Conservation (phyloP, 37 sponge, comb jelly and placozoan species). For the Geodia barretti region DNA sequence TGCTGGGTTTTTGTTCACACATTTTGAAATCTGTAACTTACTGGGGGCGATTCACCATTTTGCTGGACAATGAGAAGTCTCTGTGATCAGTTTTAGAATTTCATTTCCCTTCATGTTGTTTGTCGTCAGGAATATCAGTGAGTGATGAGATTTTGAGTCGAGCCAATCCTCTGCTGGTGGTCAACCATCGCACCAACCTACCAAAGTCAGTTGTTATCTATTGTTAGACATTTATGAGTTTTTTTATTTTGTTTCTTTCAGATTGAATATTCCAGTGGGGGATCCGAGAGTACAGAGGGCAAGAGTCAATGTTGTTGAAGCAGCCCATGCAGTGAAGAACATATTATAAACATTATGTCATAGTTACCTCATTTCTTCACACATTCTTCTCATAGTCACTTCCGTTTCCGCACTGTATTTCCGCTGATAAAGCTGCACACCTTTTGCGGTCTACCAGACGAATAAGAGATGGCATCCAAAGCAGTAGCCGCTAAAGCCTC, state of each 20-base stretch:
- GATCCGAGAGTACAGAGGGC: conserved; percentile 58
- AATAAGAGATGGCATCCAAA: not conserved
- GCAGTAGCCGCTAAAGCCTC: not conserved
- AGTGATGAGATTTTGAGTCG: conserved; percentile 91
- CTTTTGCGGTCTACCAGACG: not conserved
- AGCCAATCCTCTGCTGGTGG: conserved; percentile 89
- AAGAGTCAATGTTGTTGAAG: conserved; percentile 77
- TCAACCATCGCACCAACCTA: conserved; percentile 67
- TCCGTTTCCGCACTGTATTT: too few relatives aligned
- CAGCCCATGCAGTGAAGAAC: conserved; percentile 89
- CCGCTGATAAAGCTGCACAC: too few relatives aligned
- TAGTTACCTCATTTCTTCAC: too few relatives aligned
- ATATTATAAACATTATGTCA: too few relatives aligned
- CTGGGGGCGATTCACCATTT: too few relatives aligned
- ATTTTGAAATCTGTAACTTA: too few relatives aligned
- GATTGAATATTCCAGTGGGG: conserved; percentile 69
- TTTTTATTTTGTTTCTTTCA: conserved; percentile 7
- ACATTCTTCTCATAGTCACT: too few relatives aligned
- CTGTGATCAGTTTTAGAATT: too few relatives aligned
- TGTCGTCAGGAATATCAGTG: conserved; percentile 87
- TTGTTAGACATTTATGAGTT: not conserved
- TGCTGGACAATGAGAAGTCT: too few relatives aligned
- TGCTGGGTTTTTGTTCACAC: conserved; percentile 3
- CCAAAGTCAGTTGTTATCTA: conserved; percentile 51
- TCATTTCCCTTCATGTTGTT: too few relatives aligned